Evolutionary conservation across 2,888 invertebrate genomes (phyloP), one percentile per base, ranked within the genome.

Genomic region (Leptinotarsa peninsularis): DNA sequence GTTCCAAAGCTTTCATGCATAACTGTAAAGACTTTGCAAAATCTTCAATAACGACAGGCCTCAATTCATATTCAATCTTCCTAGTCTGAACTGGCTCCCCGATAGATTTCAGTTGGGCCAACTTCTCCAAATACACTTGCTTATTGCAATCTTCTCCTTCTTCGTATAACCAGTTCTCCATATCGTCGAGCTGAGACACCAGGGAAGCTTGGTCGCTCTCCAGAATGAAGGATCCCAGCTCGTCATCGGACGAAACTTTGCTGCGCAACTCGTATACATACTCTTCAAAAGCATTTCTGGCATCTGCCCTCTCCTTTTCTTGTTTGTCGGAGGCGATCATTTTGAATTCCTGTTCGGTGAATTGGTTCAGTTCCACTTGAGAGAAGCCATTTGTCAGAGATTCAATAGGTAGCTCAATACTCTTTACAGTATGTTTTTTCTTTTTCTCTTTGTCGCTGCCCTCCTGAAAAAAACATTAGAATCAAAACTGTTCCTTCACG

Each of bases 101-200:
- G 88, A 94, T 91, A 78, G 92, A 91, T 90, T 94, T 90, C 81
- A 93, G 87, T 75, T 91, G 91, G 1, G 89, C 85, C 76, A 94
- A 85, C 84, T 93, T 93, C 82, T 91, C 92, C 77, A 91, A 90
- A 86, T 94, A 94, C 52, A 93, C 90, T 85, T 94, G 93, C 76
- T 81, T 83, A 81, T 94, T 93, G 87, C 98, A 96, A 85, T 98
- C 96, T 88, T 98, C 98, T 4, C 99, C 99, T 76, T 95, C 95
- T 84, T 98, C 98, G 85, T 99, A 99, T 21, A 99, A 90, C 99
- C 99, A 99, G 86, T 95, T 94, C 89, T 99, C 99, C 83, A 97
- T 94, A 23, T 94, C 92, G 84, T 95, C 95, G 52, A 99, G 90
- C 80, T 93, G 91, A 76, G 89, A 87, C 50, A 93, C 91, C 75